Conservation (phyloP, 2,797 vertebrate species). For the Nannoperca obscura region DNA sequence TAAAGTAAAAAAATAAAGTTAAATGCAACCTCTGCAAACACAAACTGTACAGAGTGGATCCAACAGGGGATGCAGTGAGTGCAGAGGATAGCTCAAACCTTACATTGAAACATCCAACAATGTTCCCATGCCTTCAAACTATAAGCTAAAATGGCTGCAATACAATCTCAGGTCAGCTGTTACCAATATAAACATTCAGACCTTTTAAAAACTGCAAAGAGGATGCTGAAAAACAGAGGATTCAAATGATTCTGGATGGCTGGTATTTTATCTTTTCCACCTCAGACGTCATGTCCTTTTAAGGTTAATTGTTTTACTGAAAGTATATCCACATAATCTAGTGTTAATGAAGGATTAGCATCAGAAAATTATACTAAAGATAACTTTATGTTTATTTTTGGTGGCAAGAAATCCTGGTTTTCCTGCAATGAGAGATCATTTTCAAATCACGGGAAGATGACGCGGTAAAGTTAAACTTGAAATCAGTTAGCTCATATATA, state of each 20-base stretch:
- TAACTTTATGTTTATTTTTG: not conserved
- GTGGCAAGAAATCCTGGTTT: no score
- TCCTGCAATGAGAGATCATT: no score
- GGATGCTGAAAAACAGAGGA: conserved; percentile 1
- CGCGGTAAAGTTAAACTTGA: not conserved
- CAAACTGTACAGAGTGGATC: not conserved
- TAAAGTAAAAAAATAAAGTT: not conserved
- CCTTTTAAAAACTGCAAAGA: not conserved
- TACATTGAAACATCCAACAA: not conserved
- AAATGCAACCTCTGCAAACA: not conserved
- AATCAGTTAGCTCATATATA: no score
- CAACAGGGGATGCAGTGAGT: not conserved
- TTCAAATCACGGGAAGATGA: no score
- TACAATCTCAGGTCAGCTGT: not conserved
- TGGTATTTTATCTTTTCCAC: not conserved
- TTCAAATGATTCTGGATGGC: not conserved
- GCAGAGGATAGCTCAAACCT: not conserved
- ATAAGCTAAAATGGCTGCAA: not conserved
- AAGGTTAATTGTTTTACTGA: not conserved
- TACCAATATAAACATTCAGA: not conserved
- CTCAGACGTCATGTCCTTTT: not conserved
- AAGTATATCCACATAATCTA: not conserved
- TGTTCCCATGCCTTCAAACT: not conserved
- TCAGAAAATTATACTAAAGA: not conserved
- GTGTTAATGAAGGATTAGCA: not conserved